phyloP scores from a whole-genome alignment of 2,113 vertebrate species.

The Leptodactylus fuscus region DNA sequence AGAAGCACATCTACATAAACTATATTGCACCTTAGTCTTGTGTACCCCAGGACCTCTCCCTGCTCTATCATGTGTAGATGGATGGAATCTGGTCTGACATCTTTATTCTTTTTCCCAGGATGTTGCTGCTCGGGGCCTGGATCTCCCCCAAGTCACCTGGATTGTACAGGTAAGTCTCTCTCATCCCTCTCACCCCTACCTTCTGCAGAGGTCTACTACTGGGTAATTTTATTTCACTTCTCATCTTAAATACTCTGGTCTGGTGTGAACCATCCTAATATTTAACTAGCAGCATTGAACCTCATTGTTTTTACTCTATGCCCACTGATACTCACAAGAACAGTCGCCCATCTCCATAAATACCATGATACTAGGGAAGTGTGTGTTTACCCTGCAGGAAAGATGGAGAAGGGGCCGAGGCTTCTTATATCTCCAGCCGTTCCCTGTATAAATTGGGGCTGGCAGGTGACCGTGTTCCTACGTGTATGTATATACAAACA shows the following conservation, averaged over 20 bases:
- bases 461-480: constrained; percentile 37
- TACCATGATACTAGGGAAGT: neutral
- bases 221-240: neutral
- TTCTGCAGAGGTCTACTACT: too few relatives aligned
- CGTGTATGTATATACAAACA: neutral
- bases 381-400: neutral
- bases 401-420: neutral
- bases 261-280: neutral
- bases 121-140: constrained; percentile 91
- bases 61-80: too few relatives aligned
- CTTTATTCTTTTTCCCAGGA: constrained; percentile 77
- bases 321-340: neutral
- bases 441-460: constrained; percentile 26
- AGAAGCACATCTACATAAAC: neutral
- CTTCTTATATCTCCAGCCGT: neutral
- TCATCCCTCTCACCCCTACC: too few relatives aligned
- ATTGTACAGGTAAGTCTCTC: constrained; percentile 87
- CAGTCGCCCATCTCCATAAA: neutral
- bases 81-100: too few relatives aligned
- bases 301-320: neutral
- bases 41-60: too few relatives aligned
- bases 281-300: too few relatives aligned
- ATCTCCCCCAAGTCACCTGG: constrained; percentile 93
- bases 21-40: too few relatives aligned
- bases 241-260: neutral